Percentiles rank a stretch among this genome's conserved stretches.
phyloP scores from a whole-genome alignment of 2,888 invertebrate genomes.

The Xanthostigma xanthostigma region DNA sequence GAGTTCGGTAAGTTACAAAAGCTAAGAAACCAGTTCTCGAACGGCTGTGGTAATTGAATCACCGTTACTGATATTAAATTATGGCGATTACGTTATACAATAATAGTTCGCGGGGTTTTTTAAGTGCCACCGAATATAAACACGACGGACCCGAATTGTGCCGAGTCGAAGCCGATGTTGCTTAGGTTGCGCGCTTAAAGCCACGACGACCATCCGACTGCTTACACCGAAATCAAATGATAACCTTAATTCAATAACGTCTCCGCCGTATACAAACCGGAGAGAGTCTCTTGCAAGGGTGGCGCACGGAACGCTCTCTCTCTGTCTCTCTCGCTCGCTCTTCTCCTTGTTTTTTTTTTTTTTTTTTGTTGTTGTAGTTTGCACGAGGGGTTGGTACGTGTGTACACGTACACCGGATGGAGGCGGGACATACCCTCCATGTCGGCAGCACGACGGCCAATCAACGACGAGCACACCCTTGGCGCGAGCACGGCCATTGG shows the following conservation, averaged over 20 bases:
- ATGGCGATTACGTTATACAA: constrained; percentile 29
- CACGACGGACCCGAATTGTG: constrained; percentile 13
- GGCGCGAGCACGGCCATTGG: no score
- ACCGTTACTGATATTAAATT: constrained; percentile 29
- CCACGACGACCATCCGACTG: constrained; percentile 26
- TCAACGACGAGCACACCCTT: no score
- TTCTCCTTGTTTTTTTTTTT: no score
- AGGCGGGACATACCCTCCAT: no score
- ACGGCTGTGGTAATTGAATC: constrained; percentile 25
- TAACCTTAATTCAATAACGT: constrained; percentile 69
- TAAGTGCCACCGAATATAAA: constrained; percentile 18
- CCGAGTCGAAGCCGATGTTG: no score
- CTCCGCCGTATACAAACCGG: constrained; percentile 28
- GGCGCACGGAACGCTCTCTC: constrained; percentile 17
- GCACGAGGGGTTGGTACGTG: no score
- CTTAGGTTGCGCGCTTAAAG: no score
- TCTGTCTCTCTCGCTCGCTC: no score
- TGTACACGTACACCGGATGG: no score
- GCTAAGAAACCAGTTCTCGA: constrained; percentile 5
- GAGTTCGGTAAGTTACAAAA: constrained; percentile 10
- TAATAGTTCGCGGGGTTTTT: constrained; percentile 26
- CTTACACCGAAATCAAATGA: constrained; percentile 46
- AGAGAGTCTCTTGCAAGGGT: constrained; percentile 19
- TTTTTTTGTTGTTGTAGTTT: no score
- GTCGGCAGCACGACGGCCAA: no score